phyloP scores from a whole-genome alignment of 1,140 invertebrate species.

The Oncopeltus fasciatus region DNA sequence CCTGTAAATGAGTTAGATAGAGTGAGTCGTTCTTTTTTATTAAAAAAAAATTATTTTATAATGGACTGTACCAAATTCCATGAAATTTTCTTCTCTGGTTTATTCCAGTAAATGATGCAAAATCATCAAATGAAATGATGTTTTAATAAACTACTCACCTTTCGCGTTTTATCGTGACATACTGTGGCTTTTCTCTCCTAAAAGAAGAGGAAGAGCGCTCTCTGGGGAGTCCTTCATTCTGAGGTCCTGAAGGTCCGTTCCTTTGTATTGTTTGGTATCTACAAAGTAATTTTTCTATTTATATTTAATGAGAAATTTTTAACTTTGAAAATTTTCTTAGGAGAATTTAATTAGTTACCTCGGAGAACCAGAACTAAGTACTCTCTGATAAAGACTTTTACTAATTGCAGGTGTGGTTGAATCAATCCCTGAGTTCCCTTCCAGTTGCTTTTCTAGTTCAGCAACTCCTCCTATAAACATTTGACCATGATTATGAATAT shows the following conservation, averaged over 20 bases:
- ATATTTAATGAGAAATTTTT: too few relatives aligned
- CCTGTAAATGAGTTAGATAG: background rate
- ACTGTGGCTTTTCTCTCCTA: conserved; percentile 46
- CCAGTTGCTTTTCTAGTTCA: conserved; percentile 61
- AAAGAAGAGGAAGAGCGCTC: conserved; percentile 19
- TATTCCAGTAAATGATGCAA: background rate
- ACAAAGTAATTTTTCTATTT: too few relatives aligned
- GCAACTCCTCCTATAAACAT: conserved; percentile 64
- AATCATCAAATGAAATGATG: too few relatives aligned
- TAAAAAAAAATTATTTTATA: background rate
- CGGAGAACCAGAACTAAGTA: conserved; percentile 12
- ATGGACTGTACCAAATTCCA: background rate
- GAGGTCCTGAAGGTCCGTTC: conserved; percentile 38
- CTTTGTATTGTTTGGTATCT: conserved; percentile 24
- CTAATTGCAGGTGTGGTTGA: conserved; percentile 42
- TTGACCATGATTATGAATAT: too few relatives aligned
- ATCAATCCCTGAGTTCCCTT: conserved; percentile 33
- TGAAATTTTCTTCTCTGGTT: background rate
- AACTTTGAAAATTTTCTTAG: background rate
- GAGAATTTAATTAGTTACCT: background rate
- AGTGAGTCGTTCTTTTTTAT: background rate
- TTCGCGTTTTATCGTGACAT: conserved; percentile 31
- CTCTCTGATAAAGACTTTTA: conserved; percentile 48
- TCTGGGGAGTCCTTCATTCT: conserved; percentile 49
- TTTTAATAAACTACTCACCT: conserved; percentile 20